phyloP scores from a whole-genome alignment of 2,113 vertebrate species.

The Propithecus coquereli region DNA sequence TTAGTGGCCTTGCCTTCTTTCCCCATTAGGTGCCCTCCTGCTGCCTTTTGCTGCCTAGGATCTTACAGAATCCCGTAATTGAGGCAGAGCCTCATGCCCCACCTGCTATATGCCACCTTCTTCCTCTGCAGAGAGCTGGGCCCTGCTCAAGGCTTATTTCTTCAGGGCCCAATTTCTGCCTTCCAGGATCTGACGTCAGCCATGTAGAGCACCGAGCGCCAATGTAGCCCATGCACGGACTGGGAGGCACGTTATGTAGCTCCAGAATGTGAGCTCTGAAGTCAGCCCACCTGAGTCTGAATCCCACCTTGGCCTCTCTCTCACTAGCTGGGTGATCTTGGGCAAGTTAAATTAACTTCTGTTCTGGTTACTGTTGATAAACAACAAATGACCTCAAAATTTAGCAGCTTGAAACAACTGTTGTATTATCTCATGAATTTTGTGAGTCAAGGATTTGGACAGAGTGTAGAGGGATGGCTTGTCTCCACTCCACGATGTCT shows the following conservation, averaged over 20 bases:
- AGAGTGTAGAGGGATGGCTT: not conserved
- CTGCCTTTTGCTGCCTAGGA: not conserved
- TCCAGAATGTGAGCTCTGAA: not conserved
- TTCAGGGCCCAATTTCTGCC: not conserved
- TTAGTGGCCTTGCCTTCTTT: not conserved
- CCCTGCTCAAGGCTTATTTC: not conserved
- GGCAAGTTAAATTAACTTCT: not conserved
- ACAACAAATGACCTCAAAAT: not conserved
- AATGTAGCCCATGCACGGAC: not conserved
- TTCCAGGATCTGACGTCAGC: not conserved
- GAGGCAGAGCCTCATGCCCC: not conserved
- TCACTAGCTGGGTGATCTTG: not conserved
- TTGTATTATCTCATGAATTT: not conserved
- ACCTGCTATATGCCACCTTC: not conserved
- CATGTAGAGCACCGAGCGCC: rapidly evolving
- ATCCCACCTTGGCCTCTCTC: not conserved
- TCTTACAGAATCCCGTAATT: not conserved
- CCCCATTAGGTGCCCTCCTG: not conserved
- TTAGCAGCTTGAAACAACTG: not conserved
- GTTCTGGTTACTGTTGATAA: not conserved
- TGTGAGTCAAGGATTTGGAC: not conserved
- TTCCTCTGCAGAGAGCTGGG: not conserved
- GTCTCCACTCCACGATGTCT: not conserved
- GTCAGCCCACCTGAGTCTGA: not conserved
- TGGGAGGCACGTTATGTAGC: not conserved